These are phyloP conservation scores for Alosa alosa DNA, from an alignment of 2,113 vertebrate species.

Conservation along the genomic window DNA sequence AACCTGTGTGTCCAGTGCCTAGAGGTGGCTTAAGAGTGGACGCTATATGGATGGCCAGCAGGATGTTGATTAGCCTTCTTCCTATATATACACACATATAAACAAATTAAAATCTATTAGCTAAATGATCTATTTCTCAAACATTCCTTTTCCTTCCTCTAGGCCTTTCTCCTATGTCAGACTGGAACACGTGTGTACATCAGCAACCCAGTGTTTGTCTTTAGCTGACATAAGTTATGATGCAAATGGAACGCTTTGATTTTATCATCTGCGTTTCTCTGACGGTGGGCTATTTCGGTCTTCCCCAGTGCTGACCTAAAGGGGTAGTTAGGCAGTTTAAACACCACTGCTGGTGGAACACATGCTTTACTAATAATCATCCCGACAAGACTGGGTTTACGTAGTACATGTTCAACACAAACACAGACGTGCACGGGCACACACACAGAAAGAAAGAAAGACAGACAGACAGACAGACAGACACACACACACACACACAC, in stretches of 20 bases:
- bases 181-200: slow-evolving; percentile 13
- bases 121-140: neutral
- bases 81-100: neutral
- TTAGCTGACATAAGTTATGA: slow-evolving; percentile 3
- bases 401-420: neutral
- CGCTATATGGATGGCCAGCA: neutral
- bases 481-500: neutral
- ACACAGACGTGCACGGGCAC: neutral
- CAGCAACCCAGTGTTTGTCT: neutral
- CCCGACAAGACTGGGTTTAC: neutral
- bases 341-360: neutral
- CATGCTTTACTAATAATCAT: neutral
- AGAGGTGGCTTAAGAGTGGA: neutral
- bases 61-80: neutral
- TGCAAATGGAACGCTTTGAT: slow-evolving; percentile 25
- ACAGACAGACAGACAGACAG: neutral
- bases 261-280: neutral
- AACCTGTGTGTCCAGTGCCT: neutral
- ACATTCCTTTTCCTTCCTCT: neutral
- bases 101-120: slow-evolving; percentile 5
- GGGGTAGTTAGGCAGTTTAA: neutral
- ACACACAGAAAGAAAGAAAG: neutral
- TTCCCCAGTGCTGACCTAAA: neutral
- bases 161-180: neutral
- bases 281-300: neutral